phyloP scores from a whole-genome alignment of 2,888 invertebrate genomes.

The Zaprionus lineosus region DNA sequence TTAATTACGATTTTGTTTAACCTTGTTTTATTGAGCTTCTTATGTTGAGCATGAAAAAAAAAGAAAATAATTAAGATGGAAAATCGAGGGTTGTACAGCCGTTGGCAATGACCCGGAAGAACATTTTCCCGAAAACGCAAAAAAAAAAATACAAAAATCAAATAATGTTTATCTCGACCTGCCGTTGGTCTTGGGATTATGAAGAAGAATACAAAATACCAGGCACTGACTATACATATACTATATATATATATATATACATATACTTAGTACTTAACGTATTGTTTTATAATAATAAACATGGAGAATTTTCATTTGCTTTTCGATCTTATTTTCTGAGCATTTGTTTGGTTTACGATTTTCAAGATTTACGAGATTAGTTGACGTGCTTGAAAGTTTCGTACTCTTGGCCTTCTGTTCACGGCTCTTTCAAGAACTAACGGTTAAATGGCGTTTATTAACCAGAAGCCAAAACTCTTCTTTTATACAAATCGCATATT shows the following conservation, averaged over 20 bases:
- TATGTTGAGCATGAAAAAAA: slow-evolving; percentile 11
- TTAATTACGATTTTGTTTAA: slow-evolving; percentile 31
- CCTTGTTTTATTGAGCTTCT: slow-evolving; percentile 36
- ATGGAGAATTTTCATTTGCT: slow-evolving; percentile 45
- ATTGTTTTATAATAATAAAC: slow-evolving; percentile 61
- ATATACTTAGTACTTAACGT: slow-evolving; percentile 24
- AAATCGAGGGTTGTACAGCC: no score
- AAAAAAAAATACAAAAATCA: slow-evolving; percentile 6
- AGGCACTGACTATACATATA: slow-evolving; percentile 6
- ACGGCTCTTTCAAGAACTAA: slow-evolving; percentile 12
- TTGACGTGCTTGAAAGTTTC: slow-evolving; percentile 37
- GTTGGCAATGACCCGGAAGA: slow-evolving; percentile 61
- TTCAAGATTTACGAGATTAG: slow-evolving; percentile 65
- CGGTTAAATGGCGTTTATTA: neutral
- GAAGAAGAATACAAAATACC: no score
- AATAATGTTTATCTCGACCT: slow-evolving; percentile 53
- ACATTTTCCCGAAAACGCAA: slow-evolving; percentile 17
- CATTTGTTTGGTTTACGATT: slow-evolving; percentile 67
- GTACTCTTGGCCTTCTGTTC: slow-evolving; percentile 30
- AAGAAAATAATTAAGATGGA: no score
- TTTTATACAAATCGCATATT: neutral
- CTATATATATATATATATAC: slow-evolving; percentile 1
- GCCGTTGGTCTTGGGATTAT: slow-evolving; percentile 12
- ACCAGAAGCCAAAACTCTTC: neutral
- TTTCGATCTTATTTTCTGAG: slow-evolving; percentile 23